Conservation (phyloP, 2,888 invertebrate species). For the Agrilus biguttatus region DNA sequence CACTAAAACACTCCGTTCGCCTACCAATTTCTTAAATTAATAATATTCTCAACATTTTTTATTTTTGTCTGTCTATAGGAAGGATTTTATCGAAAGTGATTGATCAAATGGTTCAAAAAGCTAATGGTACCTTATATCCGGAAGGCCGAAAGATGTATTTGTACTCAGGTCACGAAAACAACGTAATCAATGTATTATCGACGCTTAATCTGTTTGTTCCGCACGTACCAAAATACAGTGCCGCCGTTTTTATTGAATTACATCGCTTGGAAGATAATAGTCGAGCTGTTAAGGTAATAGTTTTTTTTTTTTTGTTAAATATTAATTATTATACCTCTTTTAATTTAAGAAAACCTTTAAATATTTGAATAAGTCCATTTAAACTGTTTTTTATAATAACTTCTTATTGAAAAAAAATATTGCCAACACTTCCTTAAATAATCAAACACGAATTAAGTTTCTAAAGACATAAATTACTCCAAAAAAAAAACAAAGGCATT, state of each 20-base stretch:
- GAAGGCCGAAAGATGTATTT: slow-evolving; percentile 28
- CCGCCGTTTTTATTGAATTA: slow-evolving; percentile 24
- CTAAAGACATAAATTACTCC: no score
- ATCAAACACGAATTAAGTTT: no score
- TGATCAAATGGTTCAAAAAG: slow-evolving; percentile 18
- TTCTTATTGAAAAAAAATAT: no score
- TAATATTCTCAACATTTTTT: neutral
- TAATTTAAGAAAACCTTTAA: no score
- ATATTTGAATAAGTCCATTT: no score
- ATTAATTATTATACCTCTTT: no score
- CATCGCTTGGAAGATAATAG: slow-evolving; percentile 12
- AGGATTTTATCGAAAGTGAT: slow-evolving; percentile 20
- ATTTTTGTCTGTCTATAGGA: slow-evolving; percentile 13
- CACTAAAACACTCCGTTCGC: no score
- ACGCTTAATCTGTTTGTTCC: slow-evolving; percentile 34
- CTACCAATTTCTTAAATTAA: no score
- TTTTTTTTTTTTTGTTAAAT: neutral
- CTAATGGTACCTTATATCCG: slow-evolving; percentile 11
- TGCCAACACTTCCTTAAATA: no score
- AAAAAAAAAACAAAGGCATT: no score
- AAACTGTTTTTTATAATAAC: no score
- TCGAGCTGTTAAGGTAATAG: slow-evolving; percentile 23
- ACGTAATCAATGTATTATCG: slow-evolving; percentile 35
- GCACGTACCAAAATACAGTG: slow-evolving; percentile 26
- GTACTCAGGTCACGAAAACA: slow-evolving; percentile 43